A percentile compares a stretch with the other conserved stretches of the same genome.
Evolutionary conservation across 2,113 vertebrate species (phyloP).

Genomic region (Murina feae): DNA sequence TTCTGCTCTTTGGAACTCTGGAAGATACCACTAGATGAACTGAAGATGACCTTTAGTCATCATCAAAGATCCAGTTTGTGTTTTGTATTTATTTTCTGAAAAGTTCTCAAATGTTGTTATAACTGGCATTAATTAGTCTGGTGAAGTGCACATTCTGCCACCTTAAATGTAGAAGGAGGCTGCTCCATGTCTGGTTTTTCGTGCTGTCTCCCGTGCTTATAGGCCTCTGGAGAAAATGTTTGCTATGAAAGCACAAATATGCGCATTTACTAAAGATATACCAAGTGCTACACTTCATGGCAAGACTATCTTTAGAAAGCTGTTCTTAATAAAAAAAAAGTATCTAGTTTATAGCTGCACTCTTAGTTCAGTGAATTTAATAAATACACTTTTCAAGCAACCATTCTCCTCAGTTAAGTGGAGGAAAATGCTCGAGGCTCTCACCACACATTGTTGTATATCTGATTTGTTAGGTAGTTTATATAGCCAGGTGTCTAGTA

Average conservation of each 20-base stretch:
- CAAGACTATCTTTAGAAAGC: neutral
- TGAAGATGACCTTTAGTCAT: neutral
- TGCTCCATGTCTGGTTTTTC: neutral
- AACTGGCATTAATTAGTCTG: neutral
- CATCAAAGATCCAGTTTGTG: neutral
- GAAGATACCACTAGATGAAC: neutral
- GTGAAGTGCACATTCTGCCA: neutral
- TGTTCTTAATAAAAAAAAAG: neutral
- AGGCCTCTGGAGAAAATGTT: neutral
- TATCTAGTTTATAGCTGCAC: neutral
- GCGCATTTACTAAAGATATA: neutral
- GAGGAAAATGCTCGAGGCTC: neutral
- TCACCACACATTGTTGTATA: neutral
- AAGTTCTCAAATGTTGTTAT: neutral
- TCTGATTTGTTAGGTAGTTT: neutral
- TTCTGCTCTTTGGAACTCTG: neutral
- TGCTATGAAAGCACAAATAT: neutral
- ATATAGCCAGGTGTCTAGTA: neutral
- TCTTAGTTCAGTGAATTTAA: neutral
- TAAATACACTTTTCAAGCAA: neutral
- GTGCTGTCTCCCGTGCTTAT: neutral
- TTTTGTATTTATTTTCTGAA: neutral
- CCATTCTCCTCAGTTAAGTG: neutral
- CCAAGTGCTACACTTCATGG: neutral
- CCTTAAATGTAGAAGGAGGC: neutral